Conservation (phyloP, 1,140 invertebrate genomes). For the Galleria mellonella region DNA sequence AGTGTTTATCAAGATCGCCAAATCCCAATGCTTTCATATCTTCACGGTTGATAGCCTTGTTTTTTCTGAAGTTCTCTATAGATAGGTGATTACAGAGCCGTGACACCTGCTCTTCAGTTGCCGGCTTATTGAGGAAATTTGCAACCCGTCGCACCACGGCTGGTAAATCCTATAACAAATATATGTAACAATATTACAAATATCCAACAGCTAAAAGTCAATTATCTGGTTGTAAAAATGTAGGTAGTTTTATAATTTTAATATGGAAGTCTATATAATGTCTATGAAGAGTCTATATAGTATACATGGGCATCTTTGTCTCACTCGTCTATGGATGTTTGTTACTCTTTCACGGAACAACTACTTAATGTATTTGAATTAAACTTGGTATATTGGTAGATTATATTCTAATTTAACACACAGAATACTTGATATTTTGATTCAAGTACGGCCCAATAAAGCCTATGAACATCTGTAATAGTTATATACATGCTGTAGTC, state of each 20-base stretch:
- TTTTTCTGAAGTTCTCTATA: conserved; percentile 80
- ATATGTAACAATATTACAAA: conserved; percentile 18
- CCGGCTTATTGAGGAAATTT: conserved; percentile 72
- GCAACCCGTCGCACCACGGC: conserved; percentile 65
- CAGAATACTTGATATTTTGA: too few relatives aligned
- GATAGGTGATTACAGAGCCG: conserved; percentile 75
- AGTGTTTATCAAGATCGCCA: neutral
- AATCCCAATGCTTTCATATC: neutral
- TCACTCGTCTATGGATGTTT: conserved; percentile 79
- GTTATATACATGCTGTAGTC: too few relatives aligned
- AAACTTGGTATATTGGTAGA: too few relatives aligned
- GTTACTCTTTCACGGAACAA: too few relatives aligned
- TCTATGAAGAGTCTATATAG: neutral
- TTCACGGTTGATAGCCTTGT: conserved; percentile 75
- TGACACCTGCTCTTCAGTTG: conserved; percentile 65
- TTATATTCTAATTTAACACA: too few relatives aligned
- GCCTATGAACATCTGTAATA: too few relatives aligned
- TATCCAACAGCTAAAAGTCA: conserved; percentile 66
- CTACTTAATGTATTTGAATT: too few relatives aligned
- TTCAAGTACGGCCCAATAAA: too few relatives aligned
- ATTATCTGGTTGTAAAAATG: too few relatives aligned
- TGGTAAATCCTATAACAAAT: conserved; percentile 62
- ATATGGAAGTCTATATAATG: too few relatives aligned
- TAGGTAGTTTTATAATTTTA: conserved; percentile 4
- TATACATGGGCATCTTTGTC: conserved; percentile 55